Conservation (phyloP, 2,113 vertebrate species). For the Vicugna pacos region DNA sequence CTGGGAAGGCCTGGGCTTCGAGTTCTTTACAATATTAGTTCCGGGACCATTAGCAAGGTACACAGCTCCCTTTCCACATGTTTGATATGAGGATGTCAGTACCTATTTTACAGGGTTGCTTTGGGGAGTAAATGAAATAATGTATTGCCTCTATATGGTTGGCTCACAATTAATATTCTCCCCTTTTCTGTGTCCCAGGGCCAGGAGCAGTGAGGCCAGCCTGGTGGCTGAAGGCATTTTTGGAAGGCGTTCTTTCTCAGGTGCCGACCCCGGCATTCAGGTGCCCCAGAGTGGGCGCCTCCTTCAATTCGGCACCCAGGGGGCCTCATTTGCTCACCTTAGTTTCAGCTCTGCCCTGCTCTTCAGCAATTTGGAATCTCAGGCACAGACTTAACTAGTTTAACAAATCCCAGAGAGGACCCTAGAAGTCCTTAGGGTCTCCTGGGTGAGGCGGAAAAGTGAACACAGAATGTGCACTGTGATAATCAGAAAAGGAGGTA, state of each 20-base stretch:
- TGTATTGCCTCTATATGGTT: neutral
- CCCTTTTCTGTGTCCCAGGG: neutral
- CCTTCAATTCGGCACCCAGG: neutral
- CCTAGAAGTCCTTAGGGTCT: neutral
- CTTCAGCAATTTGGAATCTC: neutral
- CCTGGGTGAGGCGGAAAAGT: neutral
- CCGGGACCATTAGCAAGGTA: neutral
- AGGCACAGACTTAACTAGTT: neutral
- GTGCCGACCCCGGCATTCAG: too few species aligned
- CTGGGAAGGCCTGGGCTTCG: neutral
- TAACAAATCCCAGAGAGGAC: neutral
- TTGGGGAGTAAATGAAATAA: neutral
- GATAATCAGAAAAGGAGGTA: neutral
- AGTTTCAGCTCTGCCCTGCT: neutral
- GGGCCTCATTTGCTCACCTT: neutral
- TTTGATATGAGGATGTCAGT: neutral
- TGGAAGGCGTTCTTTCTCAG: neutral
- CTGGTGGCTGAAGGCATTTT: too few species aligned
- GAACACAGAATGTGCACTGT: accelerated
- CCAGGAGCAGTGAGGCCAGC: neutral
- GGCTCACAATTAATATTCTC: neutral
- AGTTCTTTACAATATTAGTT: neutral
- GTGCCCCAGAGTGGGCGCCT: neutral
- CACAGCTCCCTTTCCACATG: neutral
- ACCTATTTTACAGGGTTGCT: neutral